Evolutionary conservation across 1,140 invertebrate genomes (phyloP).

Genomic region (Diprion similis): DNA sequence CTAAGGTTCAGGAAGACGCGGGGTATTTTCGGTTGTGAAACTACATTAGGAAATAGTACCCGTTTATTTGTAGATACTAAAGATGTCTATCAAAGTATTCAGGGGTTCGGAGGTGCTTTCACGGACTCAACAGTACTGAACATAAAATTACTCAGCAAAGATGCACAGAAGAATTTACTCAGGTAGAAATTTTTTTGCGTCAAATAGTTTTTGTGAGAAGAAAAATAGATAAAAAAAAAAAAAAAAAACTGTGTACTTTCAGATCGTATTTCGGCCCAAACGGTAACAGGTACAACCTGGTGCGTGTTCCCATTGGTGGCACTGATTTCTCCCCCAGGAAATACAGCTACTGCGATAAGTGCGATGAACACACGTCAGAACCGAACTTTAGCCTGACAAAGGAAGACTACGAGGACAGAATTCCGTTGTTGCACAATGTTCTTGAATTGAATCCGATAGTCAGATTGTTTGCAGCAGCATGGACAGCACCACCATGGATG

Average conservation of each 20-base stretch:
- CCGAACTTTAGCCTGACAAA: slow-evolving; percentile 46
- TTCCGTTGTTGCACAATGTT: slow-evolving; percentile 48
- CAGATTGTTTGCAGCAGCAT: slow-evolving; percentile 73
- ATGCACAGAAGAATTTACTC: slow-evolving; percentile 67
- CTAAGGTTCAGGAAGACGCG: slow-evolving; percentile 53
- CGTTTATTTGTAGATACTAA: slow-evolving; percentile 29
- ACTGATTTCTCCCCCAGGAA: slow-evolving; percentile 74
- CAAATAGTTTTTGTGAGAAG: neutral
- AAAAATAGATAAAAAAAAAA: slow-evolving; percentile 18
- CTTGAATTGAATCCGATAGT: slow-evolving; percentile 36
- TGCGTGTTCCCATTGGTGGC: slow-evolving; percentile 72
- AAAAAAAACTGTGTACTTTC: slow-evolving; percentile 21
- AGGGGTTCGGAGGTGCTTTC: slow-evolving; percentile 88
- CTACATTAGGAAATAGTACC: neutral
- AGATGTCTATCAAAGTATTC: slow-evolving; percentile 64
- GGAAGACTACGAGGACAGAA: slow-evolving; percentile 59
- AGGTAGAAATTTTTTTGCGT: slow-evolving; percentile 51
- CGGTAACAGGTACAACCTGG: slow-evolving; percentile 70
- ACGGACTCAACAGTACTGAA: slow-evolving; percentile 85
- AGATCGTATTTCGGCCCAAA: slow-evolving; percentile 55
- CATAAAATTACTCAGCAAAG: slow-evolving; percentile 66
- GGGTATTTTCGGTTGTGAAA: slow-evolving; percentile 39
- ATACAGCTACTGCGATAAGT: slow-evolving; percentile 75
- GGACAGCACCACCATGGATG: slow-evolving; percentile 94
- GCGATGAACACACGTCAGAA: slow-evolving; percentile 40